Conservation (phyloP, 2,888 invertebrate genomes). For the Sarcophaga rosellei region DNA sequence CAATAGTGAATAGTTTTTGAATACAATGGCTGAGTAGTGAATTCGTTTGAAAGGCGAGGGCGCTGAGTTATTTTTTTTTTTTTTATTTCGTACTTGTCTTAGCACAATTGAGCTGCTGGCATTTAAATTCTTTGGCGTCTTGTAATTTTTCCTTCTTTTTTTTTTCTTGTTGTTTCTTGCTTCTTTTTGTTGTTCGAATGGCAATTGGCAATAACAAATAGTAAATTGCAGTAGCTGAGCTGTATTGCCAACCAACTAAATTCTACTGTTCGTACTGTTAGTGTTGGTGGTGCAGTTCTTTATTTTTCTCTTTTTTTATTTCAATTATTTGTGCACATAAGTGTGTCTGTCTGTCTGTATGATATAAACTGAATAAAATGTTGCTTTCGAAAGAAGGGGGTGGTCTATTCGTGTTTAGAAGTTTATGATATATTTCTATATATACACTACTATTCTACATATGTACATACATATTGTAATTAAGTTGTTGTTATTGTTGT, state of each 20-base stretch:
- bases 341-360: background rate
- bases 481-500: background rate
- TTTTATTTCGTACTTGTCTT: too few species aligned
- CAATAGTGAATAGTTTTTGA: slow-evolving; percentile 1
- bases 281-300: slow-evolving; percentile 2
- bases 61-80: background rate
- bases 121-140: slow-evolving; percentile 50
- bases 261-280: slow-evolving; percentile 8
- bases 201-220: slow-evolving; percentile 13
- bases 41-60: slow-evolving; percentile 34
- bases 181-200: background rate
- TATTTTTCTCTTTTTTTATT: background rate
- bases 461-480: too few species aligned
- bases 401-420: slow-evolving; percentile 10
- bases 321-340: background rate
- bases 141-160: background rate
- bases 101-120: background rate
- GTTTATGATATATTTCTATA: slow-evolving; percentile 4
- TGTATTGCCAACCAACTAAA: background rate
- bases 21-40: background rate
- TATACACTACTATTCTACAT: background rate
- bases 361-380: background rate
- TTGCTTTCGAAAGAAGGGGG: slow-evolving; percentile 24
- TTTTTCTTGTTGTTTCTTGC: background rate
- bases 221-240: slow-evolving; percentile 10